Conservation (phyloP, 2,113 vertebrate genomes). For the Sorex araneus region DNA sequence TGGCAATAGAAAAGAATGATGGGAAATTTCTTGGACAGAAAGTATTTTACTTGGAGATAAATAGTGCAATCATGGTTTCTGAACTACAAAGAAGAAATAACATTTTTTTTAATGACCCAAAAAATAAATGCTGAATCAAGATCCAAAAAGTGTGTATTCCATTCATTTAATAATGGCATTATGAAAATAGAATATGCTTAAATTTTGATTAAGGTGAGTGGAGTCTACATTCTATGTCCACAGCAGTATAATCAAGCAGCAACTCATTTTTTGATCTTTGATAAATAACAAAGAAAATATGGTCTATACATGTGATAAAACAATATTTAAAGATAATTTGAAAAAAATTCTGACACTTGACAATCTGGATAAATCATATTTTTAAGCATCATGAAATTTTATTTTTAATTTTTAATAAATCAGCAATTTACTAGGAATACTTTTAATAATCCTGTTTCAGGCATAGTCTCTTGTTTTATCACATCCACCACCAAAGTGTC, state of each 20-base stretch:
- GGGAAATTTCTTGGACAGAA: neutral
- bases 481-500: too few species aligned
- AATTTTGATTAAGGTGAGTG: neutral
- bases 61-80: neutral
- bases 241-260: neutral
- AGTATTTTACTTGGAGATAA: neutral
- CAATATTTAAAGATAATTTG: neutral
- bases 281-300: neutral
- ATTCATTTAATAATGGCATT: neutral
- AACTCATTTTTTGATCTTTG: neutral
- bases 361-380: neutral
- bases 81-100: constrained; percentile 9
- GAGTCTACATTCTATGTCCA: neutral
- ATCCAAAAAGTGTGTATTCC: constrained; percentile 16
- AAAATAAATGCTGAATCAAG: neutral
- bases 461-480: too few species aligned
- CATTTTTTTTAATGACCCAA: neutral
- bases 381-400: neutral
- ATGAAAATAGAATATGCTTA: neutral
- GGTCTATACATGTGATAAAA: neutral
- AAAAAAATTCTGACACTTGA: neutral
- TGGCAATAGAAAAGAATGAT: neutral
- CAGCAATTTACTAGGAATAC: too few species aligned
- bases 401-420: too few species aligned
- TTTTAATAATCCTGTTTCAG: too few species aligned